Base-by-base conservation (phyloP, 2,888 invertebrate genomes). In the Melinopterus prodromus region DNA sequence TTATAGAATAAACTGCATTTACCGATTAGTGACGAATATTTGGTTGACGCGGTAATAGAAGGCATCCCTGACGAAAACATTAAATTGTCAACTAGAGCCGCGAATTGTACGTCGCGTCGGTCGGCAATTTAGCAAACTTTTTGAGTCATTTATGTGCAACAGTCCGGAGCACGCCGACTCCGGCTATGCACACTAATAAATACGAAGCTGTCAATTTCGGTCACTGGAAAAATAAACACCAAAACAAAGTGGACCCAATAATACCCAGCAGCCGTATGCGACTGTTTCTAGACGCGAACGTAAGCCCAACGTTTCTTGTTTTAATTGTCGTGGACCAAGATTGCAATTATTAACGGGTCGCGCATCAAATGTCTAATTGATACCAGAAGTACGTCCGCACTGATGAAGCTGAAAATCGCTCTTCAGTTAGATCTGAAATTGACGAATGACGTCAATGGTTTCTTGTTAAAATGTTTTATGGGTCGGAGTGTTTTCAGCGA, bases 31-130 rank as follows among this genome's bases (percentile, higher is more conserved):
- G 53, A 53, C 53, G 53, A 53, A 53, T 53, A 53, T 12, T 53
- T 53, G 53, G 53, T 53, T 53, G 53, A 53, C 53, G 53, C 53
- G 53, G 53, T 53, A 53, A 53, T 53, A 53, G 53, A 53, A 53
- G 53, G 53, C 53, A 53, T 53, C 53, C 53, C 53, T 53, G 53
- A 53, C 12, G 53, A 53, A 53, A 53, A 53, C 53, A 53, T 53
- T 53, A 53, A 53, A 53, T 53, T 53, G 53, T 53, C 12, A 53
- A 53, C 5, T 53, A 53, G 53, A 53, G 53, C 53, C 53, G 53
- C 53, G 53, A 53, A 53, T 53, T 53, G 53, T 53, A 6, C 53
- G 53, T 53, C 53, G 53, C 53, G 53, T 53, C 53, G 53, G 53
- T 53, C 12, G 53, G 53, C 53, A 53, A 53, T 53, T 53, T 53